A percentile compares a stretch with the other conserved stretches of the same genome.
Conservation (phyloP, 2,888 invertebrate genomes). For the Metalampra italica region DNA sequence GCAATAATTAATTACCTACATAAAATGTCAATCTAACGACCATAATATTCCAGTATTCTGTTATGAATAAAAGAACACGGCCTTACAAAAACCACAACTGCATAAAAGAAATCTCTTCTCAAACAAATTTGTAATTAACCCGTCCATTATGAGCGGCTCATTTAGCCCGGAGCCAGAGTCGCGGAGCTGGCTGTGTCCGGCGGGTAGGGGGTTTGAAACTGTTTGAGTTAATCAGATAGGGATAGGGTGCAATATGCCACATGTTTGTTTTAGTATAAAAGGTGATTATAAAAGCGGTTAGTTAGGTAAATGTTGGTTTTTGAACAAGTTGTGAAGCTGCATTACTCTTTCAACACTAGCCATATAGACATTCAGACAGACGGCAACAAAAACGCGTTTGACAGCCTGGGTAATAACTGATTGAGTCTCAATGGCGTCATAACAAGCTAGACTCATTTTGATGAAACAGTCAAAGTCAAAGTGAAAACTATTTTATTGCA, state of each 20-base stretch:
- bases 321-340: not conserved
- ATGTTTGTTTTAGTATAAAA: conserved; percentile 40
- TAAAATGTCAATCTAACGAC: too few species aligned
- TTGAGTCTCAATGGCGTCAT: too few species aligned
- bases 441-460: too few species aligned
- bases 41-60: too few species aligned
- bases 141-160: conserved; percentile 11
- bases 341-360: not conserved
- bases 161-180: not conserved
- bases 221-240: conserved; percentile 70
- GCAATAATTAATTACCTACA: too few species aligned
- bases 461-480: too few species aligned
- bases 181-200: not conserved
- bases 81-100: conserved; percentile 11
- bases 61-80: not conserved
- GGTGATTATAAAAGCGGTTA: conserved; percentile 2
- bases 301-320: not conserved
- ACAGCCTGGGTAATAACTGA: too few species aligned
- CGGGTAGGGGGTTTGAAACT: conserved; percentile 30
- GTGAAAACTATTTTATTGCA: too few species aligned
- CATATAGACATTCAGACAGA: too few species aligned
- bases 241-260: conserved; percentile 65
- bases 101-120: conserved; percentile 37
- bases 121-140: conserved; percentile 60
- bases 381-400: too few species aligned